Evolutionary conservation across 2,797 vertebrate species (phyloP).

Genomic region (Parauchenoglanis punctatus): DNA sequence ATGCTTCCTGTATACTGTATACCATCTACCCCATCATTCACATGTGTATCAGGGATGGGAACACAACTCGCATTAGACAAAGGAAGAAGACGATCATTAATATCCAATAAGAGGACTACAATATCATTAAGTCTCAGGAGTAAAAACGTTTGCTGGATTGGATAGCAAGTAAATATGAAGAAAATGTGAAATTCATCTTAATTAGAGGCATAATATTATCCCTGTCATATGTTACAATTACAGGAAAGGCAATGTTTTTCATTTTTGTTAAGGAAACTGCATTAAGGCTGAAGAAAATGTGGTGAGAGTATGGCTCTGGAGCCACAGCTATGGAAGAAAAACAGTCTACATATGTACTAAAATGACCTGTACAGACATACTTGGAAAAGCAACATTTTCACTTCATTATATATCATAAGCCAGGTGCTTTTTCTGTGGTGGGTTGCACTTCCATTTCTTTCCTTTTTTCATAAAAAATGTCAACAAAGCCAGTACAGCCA

Average conservation of each 20-base stretch:
- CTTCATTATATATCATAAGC: not conserved
- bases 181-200: slow-evolving; percentile 10
- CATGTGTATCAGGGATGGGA: slow-evolving; percentile 3
- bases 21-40: slow-evolving; percentile 11
- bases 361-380: not conserved
- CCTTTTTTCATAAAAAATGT: not conserved
- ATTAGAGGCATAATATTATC: slow-evolving; percentile 28
- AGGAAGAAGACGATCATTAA: not conserved
- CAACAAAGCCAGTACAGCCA: not conserved
- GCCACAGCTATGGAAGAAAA: not conserved
- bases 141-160: not conserved
- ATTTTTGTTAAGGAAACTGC: not conserved
- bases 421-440: not conserved
- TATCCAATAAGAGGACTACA: slow-evolving; percentile 17
- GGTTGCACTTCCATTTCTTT: not conserved
- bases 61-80: slow-evolving; percentile 31
- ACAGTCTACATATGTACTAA: not conserved
- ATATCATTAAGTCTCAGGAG: slow-evolving; percentile 29
- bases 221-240: not conserved
- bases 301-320: not conserved
- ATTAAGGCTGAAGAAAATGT: not conserved
- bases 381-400: not conserved
- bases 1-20: not conserved
- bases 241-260: not conserved
- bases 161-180: not conserved